Percentiles rank a stretch among this genome's conserved stretches.
Conservation (phyloP, 1,140 invertebrate genomes). For the Wiebesia pumilae region DNA sequence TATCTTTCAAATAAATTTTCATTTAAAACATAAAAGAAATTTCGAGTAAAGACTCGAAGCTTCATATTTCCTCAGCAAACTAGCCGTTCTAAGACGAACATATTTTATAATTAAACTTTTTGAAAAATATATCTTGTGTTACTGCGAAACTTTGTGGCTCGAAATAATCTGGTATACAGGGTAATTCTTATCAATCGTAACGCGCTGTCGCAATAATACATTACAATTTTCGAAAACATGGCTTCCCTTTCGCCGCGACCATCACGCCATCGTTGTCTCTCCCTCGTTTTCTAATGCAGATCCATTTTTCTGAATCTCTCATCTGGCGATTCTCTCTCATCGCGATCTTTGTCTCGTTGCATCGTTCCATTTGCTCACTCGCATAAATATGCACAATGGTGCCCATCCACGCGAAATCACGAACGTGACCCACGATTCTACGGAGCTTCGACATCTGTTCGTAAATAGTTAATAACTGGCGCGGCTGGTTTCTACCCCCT, state of each 20-base stretch:
- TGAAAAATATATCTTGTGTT: constrained; percentile 1
- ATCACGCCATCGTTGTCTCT: constrained; percentile 21
- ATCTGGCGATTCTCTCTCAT: not conserved
- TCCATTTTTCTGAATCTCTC: constrained; percentile 34
- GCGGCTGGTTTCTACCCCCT: not conserved
- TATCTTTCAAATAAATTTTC: not conserved
- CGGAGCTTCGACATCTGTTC: constrained; percentile 59
- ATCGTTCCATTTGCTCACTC: not conserved
- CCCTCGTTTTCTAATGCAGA: constrained; percentile 42
- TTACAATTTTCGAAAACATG: constrained; percentile 41
- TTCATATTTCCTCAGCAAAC: not conserved
- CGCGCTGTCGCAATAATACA: not conserved
- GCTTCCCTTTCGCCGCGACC: constrained; percentile 45
- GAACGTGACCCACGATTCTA: constrained; percentile 53
- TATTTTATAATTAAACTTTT: not conserved
- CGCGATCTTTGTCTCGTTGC: constrained; percentile 7
- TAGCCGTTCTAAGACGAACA: not conserved
- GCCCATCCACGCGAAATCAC: constrained; percentile 53
- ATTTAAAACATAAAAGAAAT: not conserved
- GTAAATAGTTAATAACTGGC: constrained; percentile 59
- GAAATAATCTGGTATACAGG: not conserved
- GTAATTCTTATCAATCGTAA: constrained; percentile 34
- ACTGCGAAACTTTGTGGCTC: not conserved
- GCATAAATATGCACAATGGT: not conserved
- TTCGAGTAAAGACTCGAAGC: not conserved